Conservation (phyloP, 2,888 invertebrate genomes). For the Coenonympha arcania region DNA sequence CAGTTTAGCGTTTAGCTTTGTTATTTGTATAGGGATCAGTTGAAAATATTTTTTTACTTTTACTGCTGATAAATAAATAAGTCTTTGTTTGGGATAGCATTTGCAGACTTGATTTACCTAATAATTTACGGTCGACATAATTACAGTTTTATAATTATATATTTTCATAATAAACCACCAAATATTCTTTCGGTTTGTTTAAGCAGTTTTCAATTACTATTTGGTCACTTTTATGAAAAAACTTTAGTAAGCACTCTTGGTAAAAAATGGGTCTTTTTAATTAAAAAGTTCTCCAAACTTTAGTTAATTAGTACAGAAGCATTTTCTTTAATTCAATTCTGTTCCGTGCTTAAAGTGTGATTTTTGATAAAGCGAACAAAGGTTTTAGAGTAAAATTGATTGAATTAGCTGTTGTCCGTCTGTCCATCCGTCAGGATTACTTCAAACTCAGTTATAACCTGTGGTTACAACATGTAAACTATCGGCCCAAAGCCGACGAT, state of each 20-base stretch:
- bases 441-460: no score
- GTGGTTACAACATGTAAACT: no score
- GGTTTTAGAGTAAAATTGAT: neutral
- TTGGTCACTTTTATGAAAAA: conserved; percentile 5
- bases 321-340: neutral
- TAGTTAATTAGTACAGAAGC: conserved; percentile 3
- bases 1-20: neutral
- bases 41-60: no score
- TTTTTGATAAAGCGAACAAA: neutral
- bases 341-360: neutral
- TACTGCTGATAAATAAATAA: no score
- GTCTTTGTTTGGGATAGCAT: no score
- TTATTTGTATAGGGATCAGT: neutral
- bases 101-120: no score
- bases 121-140: no score
- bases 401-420: no score
- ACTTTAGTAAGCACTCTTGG: conserved; percentile 3
- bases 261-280: conserved; percentile 8
- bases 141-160: no score
- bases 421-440: no score
- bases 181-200: neutral
- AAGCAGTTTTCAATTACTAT: conserved; percentile 7
- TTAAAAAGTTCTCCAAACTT: conserved; percentile 4
- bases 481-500: no score
- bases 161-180: neutral